Conservation (phyloP, 2,888 invertebrate species). For the Dynastes tityus region DNA sequence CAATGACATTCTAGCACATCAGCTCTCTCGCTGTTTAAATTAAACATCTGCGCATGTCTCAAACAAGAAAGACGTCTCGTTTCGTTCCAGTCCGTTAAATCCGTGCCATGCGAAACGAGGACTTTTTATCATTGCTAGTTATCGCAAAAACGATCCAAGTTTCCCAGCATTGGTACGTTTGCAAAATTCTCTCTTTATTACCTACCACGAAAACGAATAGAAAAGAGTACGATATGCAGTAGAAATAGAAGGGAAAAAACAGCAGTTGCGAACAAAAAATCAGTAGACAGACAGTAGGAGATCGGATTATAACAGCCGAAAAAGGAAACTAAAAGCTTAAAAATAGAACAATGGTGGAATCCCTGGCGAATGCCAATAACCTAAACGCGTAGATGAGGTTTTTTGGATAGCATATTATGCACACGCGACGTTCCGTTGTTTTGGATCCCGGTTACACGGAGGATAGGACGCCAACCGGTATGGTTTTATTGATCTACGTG, state of each 20-base stretch:
- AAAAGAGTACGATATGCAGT: not conserved
- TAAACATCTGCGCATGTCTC: too few relatives aligned
- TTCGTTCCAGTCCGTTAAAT: too few relatives aligned
- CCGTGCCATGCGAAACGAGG: too few relatives aligned
- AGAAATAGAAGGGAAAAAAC: conserved; percentile 1
- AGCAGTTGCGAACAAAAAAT: not conserved
- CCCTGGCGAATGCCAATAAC: conserved; percentile 1
- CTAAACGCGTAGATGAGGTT: conserved; percentile 3
- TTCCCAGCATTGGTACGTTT: not conserved
- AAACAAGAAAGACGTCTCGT: too few relatives aligned
- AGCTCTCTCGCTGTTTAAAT: too few relatives aligned
- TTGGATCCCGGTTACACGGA: not conserved
- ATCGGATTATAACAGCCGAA: not conserved
- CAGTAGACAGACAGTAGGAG: not conserved
- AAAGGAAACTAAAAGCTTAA: not conserved
- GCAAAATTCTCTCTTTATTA: conserved; percentile 1
- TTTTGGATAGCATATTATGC: not conserved
- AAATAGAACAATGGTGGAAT: conserved; percentile 11
- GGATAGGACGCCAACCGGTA: not conserved
- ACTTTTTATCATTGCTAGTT: too few relatives aligned
- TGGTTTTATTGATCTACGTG: conserved; percentile 5
- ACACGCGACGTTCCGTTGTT: not conserved
- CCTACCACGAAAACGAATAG: not conserved
- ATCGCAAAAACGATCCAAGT: not conserved
- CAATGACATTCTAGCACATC: too few relatives aligned